Conservation (phyloP, 2,888 invertebrate species). For the Acanthosepion esculentum region DNA sequence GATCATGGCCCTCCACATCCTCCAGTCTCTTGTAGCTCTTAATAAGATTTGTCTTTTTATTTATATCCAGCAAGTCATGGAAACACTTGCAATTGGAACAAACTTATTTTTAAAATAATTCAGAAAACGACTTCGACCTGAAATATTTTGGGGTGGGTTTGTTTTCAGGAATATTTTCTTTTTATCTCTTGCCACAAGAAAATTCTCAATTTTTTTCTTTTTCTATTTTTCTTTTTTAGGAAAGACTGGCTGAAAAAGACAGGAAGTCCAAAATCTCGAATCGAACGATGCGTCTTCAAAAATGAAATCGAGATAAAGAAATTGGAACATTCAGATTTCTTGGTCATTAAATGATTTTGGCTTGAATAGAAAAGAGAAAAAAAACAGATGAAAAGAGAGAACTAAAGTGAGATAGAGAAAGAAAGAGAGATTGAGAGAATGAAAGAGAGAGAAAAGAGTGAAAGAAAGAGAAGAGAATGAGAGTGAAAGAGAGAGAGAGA, state of each 20-base stretch:
- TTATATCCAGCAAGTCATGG: too few relatives aligned
- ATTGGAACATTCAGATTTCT: conserved; percentile 55
- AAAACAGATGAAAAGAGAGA: background rate
- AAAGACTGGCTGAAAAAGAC: conserved; percentile 66
- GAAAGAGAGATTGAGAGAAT: background rate
- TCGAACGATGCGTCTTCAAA: conserved; percentile 67
- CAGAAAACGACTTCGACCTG: too few relatives aligned
- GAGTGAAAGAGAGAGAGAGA: background rate
- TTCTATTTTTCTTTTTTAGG: conserved; percentile 57
- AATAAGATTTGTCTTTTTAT: too few relatives aligned
- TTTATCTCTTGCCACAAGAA: too few relatives aligned
- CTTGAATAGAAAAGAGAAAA: background rate
- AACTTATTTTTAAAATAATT: too few relatives aligned
- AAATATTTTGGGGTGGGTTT: too few relatives aligned
- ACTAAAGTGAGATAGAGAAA: background rate
- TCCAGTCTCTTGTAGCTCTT: too few relatives aligned
- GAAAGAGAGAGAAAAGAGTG: background rate
- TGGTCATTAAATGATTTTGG: conserved; percentile 51
- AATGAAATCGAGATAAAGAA: conserved; percentile 59
- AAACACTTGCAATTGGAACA: too few relatives aligned
- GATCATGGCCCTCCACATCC: too few relatives aligned
- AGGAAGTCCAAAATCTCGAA: conserved; percentile 72
- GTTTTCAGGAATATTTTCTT: too few relatives aligned
- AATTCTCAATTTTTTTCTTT: background rate
- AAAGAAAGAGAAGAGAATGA: too few relatives aligned